Evolutionary conservation across 2,888 invertebrate genomes (phyloP), one percentile per base, ranked within the genome.

Genomic region (Mallateleia sp.): DNA sequence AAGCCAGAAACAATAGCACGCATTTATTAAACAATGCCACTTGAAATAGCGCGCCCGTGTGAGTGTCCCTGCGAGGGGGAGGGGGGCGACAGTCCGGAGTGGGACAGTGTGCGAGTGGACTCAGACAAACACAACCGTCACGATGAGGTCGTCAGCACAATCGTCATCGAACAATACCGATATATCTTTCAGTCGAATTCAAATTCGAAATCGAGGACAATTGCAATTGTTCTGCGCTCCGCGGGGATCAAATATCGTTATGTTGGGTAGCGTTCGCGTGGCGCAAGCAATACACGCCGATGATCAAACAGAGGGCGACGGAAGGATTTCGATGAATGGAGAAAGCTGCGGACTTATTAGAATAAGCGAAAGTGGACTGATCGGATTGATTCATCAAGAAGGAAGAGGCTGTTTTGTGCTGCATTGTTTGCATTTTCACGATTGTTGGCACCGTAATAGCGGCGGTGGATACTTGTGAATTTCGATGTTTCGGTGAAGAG

Each of bases 1-100:
- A 90, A 91, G 91, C 89, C 88, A 64, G 72, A 74, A 86, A 93
- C 93, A 93, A 93, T 93, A 89, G 86, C 67, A 89, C 89, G 91
- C 90, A 88, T 93, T 93, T 93, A 93, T 92, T 93, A 91, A 92
- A 93, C 92, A 92, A 93, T 93, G 90, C 91, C 90, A 92, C 91
- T 93, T 89, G 91, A 91, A 92, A 93, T 25, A 25, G n/a, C 15
- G 6, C 54, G 28, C 38, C 14, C 20, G 38, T 38, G 60, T 38
- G 60, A 9, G 22, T n/a, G n/a, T 14, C 4, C 54, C 8, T 71
- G 22, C 28, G 28, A 18, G 14, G 5, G 64, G 42, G 24, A 11
- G 20, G 15, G 8, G 22, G 24, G 22, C 15, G 22, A 22, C 18
- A 32, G 24, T 18, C 28, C 25, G n/a, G 28, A 28, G 8, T 32